A percentile compares a stretch with the other conserved stretches of the same genome.
These are phyloP conservation scores for Phaethon lepturus DNA, from an alignment of 2,113 vertebrate genomes.

Conservation along the genomic window DNA sequence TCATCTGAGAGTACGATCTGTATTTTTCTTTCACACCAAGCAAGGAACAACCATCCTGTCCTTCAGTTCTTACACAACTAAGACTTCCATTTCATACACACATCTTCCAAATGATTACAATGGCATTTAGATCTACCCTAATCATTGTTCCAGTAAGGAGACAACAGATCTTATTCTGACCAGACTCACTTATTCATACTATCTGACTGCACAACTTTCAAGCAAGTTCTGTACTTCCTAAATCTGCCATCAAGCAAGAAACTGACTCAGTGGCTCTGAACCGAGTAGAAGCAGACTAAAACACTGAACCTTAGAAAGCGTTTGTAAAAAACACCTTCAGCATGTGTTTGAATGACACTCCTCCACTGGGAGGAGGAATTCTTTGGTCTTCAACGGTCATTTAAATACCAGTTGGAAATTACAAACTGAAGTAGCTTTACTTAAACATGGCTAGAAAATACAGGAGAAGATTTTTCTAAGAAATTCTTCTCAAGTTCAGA, in stretches of 20 bases:
- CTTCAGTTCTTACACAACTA: background rate
- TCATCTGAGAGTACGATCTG: background rate
- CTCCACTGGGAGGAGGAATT: slow-evolving; percentile 18
- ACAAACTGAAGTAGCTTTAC: slow-evolving; percentile 42
- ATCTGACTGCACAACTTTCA: background rate
- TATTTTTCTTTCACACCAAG: background rate
- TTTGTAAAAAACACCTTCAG: background rate
- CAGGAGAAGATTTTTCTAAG: background rate
- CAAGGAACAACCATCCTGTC: background rate
- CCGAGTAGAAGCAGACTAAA: background rate
- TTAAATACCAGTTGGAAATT: slow-evolving; percentile 51
- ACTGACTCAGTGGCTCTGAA: background rate
- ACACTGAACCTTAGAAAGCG: background rate
- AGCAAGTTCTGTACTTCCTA: background rate
- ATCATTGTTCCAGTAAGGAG: background rate
- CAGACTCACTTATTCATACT: background rate
- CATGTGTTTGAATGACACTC: background rate
- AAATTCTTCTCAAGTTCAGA: background rate
- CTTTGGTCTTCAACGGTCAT: background rate
- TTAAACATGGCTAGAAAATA: background rate
- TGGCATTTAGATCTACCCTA: background rate
- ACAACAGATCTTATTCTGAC: background rate
- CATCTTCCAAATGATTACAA: background rate
- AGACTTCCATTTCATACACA: background rate
- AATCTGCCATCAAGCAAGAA: background rate